Percentiles rank a stretch among this genome's conserved stretches.
phyloP scores from a whole-genome alignment of 2,888 invertebrate species.

The Fragum fragum region DNA sequence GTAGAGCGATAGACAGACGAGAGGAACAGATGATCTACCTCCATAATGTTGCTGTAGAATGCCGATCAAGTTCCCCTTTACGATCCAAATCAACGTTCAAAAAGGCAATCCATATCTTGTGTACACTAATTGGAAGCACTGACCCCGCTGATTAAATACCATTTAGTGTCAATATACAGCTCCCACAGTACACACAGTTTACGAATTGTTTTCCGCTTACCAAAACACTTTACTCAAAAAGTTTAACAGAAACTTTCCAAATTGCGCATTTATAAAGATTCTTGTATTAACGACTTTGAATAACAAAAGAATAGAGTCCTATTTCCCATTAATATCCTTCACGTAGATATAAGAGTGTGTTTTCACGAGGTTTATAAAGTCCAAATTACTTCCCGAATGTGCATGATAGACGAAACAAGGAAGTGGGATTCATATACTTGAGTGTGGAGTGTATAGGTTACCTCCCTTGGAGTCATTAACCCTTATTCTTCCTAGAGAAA shows the following conservation, averaged over 20 bases:
- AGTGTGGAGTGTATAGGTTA: not conserved
- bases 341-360: too few relatives aligned
- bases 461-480: not conserved
- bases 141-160: constrained; percentile 6
- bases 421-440: not conserved
- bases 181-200: not conserved
- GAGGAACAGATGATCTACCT: not conserved
- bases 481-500: not conserved
- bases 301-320: too few relatives aligned
- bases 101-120: not conserved
- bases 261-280: not conserved
- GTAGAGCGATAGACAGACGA: not conserved
- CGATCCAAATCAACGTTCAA: not conserved
- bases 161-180: not conserved
- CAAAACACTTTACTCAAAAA: not conserved
- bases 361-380: not conserved
- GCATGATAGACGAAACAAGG: not conserved
- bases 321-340: too few relatives aligned
- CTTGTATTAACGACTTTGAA: too few relatives aligned
- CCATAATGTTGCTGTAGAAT: not conserved
- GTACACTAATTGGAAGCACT: constrained; percentile 1
- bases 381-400: constrained; percentile 1
- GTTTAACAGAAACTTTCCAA: not conserved
- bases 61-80: not conserved
- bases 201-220: not conserved